A percentile compares a stretch with the other conserved stretches of the same genome.
Evolutionary conservation across 2,113 vertebrate genomes (phyloP).

Genomic region (Pristiophorus japonicus): DNA sequence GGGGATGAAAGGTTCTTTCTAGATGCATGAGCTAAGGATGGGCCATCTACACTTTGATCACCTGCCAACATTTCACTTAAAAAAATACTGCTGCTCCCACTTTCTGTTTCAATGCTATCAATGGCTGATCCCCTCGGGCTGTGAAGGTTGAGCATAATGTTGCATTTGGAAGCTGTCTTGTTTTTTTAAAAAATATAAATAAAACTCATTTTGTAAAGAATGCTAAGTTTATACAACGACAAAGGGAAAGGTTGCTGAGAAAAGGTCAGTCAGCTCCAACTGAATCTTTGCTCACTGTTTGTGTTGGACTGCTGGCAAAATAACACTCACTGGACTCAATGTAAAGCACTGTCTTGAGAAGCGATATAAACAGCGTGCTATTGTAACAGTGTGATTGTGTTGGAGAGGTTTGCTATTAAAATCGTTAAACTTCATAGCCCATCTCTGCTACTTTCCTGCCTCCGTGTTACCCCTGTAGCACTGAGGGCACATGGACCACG

Average conservation of each 20-base stretch:
- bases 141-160: neutral
- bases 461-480: neutral
- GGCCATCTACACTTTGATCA: neutral
- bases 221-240: neutral
- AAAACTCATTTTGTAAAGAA: neutral
- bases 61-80: neutral
- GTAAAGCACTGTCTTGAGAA: neutral
- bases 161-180: neutral
- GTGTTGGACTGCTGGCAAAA: neutral
- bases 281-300: neutral
- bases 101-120: neutral
- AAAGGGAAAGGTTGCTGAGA: neutral
- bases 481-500: neutral
- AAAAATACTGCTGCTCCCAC: neutral
- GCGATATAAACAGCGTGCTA: neutral
- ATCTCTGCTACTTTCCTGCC: neutral
- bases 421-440: neutral
- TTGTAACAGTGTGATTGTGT: neutral
- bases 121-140: neutral
- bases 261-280: neutral
- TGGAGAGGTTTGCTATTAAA: neutral
- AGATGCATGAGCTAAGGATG: neutral
- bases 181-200: neutral
- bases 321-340: neutral
- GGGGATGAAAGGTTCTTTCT: neutral